These are phyloP conservation scores for Scolopax rusticola DNA, from an alignment of 2,797 vertebrate species.

Conservation along the genomic window DNA sequence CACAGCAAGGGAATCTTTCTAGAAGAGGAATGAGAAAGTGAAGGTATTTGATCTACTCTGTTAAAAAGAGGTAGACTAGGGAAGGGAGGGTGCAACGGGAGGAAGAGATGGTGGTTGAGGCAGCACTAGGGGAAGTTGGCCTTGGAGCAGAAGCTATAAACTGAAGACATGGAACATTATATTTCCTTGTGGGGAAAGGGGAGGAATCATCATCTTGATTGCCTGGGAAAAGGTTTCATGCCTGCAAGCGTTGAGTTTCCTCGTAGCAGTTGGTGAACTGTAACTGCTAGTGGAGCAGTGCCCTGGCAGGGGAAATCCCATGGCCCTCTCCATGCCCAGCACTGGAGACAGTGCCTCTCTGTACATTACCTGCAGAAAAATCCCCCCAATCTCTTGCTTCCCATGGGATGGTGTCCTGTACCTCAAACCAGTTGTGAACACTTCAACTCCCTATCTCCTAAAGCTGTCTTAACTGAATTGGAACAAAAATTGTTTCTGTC, in stretches of 20 bases:
- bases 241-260: not conserved
- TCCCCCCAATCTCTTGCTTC: not conserved
- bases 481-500: not conserved
- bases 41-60: not conserved
- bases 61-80: not conserved
- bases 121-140: not conserved
- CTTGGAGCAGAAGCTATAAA: not conserved
- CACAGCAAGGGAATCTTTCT: not conserved
- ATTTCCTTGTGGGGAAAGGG: not conserved
- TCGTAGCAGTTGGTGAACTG: not conserved
- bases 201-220: not conserved
- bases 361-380: not conserved
- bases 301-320: fast-evolving
- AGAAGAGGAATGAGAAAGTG: not conserved
- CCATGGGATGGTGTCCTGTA: not conserved
- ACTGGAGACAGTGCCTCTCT: not conserved
- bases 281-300: not conserved
- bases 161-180: fast-evolving
- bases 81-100: not conserved
- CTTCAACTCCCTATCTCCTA: not conserved
- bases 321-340: not conserved
- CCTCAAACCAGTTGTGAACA: not conserved
- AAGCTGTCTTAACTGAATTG: not conserved
- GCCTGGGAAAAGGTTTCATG: not conserved
- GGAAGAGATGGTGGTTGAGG: not conserved